Conservation (phyloP, 2,888 invertebrate species). For the Athetis lepigone region DNA sequence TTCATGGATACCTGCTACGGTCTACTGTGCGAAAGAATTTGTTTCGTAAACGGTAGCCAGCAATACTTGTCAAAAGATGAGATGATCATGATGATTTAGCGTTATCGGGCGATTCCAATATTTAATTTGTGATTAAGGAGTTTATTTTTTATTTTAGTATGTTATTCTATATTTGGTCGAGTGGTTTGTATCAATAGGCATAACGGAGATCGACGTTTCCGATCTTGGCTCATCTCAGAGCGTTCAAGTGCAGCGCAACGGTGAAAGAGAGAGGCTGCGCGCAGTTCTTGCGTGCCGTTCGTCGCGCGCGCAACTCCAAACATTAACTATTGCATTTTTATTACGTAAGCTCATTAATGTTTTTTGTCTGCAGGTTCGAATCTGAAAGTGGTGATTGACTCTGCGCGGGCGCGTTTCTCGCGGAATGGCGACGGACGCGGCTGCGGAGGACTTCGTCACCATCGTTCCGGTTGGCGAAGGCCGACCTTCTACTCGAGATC, state of each 20-base stretch:
- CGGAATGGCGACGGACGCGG: conserved; percentile 87
- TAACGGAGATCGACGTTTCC: conserved; percentile 62
- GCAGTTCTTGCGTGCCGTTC: conserved; percentile 78
- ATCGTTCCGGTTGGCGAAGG: conserved; percentile 90
- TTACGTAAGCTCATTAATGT: conserved; percentile 83
- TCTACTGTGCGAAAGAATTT: conserved; percentile 47
- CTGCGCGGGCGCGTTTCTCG: conserved; percentile 77
- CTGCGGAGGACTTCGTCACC: conserved; percentile 90
- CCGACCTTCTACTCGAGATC: conserved; percentile 78
- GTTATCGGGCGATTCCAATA: conserved; percentile 16
- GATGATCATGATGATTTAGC: conserved; percentile 35
- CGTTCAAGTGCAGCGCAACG: conserved; percentile 79
- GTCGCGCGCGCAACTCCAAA: conserved; percentile 73
- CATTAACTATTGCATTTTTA: conserved; percentile 75
- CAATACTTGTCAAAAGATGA: conserved; percentile 40
- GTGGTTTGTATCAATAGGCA: conserved; percentile 55
- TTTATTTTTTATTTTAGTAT: conserved; percentile 30
- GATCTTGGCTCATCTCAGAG: conserved; percentile 73
- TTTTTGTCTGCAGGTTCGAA: conserved; percentile 85
- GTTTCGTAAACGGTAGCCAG: conserved; percentile 50
- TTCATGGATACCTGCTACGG: conserved; percentile 41
- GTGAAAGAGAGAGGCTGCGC: conserved; percentile 85
- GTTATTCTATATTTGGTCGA: conserved; percentile 60
- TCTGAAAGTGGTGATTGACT: conserved; percentile 75
- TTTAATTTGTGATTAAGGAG: conserved; percentile 27